Conservation (phyloP, 2,113 vertebrate genomes). For the Bos taurus region DNA sequence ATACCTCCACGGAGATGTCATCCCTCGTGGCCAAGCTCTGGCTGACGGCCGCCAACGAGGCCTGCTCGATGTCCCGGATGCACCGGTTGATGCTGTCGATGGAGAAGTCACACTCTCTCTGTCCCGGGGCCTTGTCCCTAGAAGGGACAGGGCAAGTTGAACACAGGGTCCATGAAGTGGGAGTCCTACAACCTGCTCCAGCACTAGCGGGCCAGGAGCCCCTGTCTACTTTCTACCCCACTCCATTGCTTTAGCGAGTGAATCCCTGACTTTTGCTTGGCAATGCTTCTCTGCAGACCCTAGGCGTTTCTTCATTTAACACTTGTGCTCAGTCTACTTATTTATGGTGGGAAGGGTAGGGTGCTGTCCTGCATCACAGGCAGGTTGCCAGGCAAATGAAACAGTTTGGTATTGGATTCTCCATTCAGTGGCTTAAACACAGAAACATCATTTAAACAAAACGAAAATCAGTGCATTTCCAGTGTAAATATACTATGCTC, state of each 20-base stretch:
- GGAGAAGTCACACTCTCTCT: slow-evolving; percentile 96
- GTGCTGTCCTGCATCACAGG: not conserved
- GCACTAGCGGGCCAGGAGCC: not conserved
- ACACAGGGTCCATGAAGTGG: not conserved
- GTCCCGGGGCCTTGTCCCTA: slow-evolving; percentile 98
- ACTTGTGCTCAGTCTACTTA: not conserved
- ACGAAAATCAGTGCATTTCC: not conserved
- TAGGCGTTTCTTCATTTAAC: not conserved
- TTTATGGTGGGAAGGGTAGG: not conserved
- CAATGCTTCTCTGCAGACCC: not conserved
- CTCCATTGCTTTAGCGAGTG: not conserved
- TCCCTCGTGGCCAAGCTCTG: slow-evolving; percentile 95
- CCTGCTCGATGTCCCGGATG: slow-evolving; percentile 98
- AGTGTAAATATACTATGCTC: not conserved
- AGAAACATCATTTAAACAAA: not conserved
- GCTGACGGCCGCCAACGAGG: slow-evolving; percentile 92
- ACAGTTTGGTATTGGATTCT: not conserved
- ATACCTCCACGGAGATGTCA: slow-evolving; percentile 97
- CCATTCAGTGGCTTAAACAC: not conserved
- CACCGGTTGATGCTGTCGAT: slow-evolving; percentile 97
- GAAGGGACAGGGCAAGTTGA: slow-evolving; percentile 16
- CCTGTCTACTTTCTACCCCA: no score
- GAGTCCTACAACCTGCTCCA: not conserved
- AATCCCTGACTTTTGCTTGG: not conserved
- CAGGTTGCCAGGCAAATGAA: not conserved